Conservation (phyloP, 2,113 vertebrate species). For the Indicator maculatus region DNA sequence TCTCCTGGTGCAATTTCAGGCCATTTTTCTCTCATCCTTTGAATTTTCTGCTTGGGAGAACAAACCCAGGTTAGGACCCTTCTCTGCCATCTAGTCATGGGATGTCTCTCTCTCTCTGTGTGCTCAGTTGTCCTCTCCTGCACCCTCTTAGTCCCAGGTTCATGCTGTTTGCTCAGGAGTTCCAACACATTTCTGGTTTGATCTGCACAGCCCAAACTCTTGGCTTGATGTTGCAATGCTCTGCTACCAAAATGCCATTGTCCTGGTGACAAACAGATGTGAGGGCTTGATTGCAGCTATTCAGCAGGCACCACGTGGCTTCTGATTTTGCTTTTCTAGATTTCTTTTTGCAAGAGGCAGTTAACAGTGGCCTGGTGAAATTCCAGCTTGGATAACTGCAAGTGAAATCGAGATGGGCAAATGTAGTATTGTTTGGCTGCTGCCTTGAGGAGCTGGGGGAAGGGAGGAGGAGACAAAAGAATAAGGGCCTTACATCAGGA, state of each 20-base stretch:
- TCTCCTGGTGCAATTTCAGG: no score
- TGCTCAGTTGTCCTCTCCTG: neutral
- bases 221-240: neutral
- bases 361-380: conserved; percentile 12
- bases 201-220: neutral
- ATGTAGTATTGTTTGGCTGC: neutral
- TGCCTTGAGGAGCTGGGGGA: neutral
- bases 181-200: neutral
- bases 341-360: conserved; percentile 8
- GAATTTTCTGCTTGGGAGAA: no score
- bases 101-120: neutral
- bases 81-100: neutral
- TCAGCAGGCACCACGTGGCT: neutral
- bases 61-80: neutral
- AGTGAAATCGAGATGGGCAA: neutral
- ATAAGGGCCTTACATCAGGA: neutral
- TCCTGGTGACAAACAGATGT: neutral
- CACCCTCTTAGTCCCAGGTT: neutral
- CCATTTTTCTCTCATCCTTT: no score
- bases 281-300: neutral
- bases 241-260: neutral
- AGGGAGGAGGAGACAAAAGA: neutral
- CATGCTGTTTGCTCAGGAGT: neutral
- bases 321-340: no score
- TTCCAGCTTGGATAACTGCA: conserved; percentile 5